Evolutionary conservation across 2,888 invertebrate genomes (phyloP).

Genomic region (Hyalella azteca): DNA sequence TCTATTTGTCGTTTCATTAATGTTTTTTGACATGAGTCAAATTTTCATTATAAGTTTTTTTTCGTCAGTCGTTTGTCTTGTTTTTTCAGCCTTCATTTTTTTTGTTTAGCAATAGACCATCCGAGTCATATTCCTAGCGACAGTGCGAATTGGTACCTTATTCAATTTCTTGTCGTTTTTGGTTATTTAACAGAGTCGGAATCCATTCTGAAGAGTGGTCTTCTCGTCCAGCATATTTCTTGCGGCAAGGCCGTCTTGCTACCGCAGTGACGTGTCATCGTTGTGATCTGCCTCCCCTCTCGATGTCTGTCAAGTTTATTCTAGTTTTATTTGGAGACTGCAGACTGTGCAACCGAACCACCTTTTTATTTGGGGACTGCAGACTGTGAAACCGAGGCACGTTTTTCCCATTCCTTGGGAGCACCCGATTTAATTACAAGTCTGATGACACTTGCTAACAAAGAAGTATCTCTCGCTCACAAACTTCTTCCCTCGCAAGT

Average conservation of each 20-base stretch:
- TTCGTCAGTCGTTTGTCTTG: too few species aligned
- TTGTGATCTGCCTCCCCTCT: neutral
- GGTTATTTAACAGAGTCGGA: too few species aligned
- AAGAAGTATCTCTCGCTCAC: neutral
- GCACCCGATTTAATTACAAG: conserved; percentile 10
- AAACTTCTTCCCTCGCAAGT: neutral
- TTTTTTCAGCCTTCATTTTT: too few species aligned
- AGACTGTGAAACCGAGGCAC: neutral
- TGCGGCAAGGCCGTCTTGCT: neutral
- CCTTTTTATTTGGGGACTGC: neutral
- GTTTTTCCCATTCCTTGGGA: neutral
- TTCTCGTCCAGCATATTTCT: neutral
- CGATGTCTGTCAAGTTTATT: neutral
- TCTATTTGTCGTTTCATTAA: too few species aligned
- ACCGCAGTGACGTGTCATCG: neutral
- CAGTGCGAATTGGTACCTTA: too few species aligned
- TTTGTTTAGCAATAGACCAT: too few species aligned
- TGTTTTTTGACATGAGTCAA: too few species aligned
- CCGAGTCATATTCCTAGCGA: too few species aligned
- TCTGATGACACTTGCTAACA: conserved; percentile 20
- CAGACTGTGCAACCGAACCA: neutral
- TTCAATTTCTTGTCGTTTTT: too few species aligned
- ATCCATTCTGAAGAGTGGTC: neutral
- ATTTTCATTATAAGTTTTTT: too few species aligned
- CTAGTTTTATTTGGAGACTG: neutral